A percentile compares a stretch with the other conserved stretches of the same genome.
These are phyloP conservation scores for Machimus rusticus DNA, from an alignment of 2,888 invertebrate genomes.

Conservation along the genomic window DNA sequence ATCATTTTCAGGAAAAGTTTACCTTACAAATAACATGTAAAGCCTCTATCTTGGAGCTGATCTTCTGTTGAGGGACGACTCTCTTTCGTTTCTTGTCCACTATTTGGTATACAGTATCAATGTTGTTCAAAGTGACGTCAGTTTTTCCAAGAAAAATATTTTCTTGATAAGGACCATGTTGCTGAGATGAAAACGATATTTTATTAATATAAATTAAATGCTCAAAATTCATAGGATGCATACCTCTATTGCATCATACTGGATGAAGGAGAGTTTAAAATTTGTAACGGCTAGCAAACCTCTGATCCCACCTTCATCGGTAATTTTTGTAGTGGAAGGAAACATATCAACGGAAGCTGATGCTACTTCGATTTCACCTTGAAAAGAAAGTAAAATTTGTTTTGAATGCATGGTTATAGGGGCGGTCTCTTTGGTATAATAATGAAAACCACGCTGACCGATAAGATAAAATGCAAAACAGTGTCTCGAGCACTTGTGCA, in stretches of 20 bases:
- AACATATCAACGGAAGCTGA: constrained; percentile 87
- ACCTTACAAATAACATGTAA: constrained; percentile 61
- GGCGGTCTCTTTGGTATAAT: background rate
- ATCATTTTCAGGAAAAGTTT: background rate
- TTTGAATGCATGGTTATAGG: background rate
- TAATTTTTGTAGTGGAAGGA: constrained; percentile 67
- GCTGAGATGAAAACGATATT: constrained; percentile 44
- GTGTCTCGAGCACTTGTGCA: background rate
- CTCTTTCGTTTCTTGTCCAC: constrained; percentile 57
- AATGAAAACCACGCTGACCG: background rate
- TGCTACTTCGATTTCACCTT: constrained; percentile 83
- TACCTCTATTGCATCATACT: constrained; percentile 61
- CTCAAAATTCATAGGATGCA: background rate
- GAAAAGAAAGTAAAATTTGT: background rate
- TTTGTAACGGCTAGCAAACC: constrained; percentile 91
- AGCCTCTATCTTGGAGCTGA: constrained; percentile 60
- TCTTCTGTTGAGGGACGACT: constrained; percentile 58
- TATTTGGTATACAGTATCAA: constrained; percentile 61
- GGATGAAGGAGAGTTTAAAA: constrained; percentile 89
- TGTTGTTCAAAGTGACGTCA: constrained; percentile 62
- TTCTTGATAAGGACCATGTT: constrained; percentile 56
- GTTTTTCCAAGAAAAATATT: constrained; percentile 58
- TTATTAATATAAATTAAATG: background rate
- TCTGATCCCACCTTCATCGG: constrained; percentile 75
- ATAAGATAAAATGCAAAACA: background rate